phyloP scores from a whole-genome alignment of 2,888 invertebrate species.

The Diarsia mendica region DNA sequence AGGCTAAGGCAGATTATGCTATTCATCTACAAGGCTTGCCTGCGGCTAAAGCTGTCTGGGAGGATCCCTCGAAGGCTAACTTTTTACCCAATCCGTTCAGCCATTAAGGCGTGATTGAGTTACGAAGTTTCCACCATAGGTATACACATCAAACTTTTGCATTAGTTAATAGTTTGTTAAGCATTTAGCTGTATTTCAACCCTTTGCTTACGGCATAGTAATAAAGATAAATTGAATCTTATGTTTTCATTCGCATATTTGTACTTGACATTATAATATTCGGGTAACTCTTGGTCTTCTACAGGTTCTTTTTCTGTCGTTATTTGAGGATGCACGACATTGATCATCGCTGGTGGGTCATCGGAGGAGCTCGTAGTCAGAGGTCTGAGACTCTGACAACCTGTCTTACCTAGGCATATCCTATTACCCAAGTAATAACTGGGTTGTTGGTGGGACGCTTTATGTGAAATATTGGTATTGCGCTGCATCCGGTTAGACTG shows the following conservation, averaged over 20 bases:
- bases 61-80: conserved; percentile 9
- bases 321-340: too few relatives aligned
- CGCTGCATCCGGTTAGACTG: too few relatives aligned
- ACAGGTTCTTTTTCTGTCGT: too few relatives aligned
- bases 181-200: conserved; percentile 29
- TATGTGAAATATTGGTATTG: too few relatives aligned
- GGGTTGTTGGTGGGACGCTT: too few relatives aligned
- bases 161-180: conserved; percentile 36
- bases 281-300: too few relatives aligned
- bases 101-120: conserved; percentile 46
- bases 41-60: conserved; percentile 23
- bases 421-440: too few relatives aligned
- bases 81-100: conserved; percentile 40
- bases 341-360: too few relatives aligned
- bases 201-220: conserved; percentile 21
- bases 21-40: conserved; percentile 38
- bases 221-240: neutral
- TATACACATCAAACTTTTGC: conserved; percentile 32
- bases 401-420: too few relatives aligned
- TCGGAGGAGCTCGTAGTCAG: too few relatives aligned
- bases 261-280: neutral
- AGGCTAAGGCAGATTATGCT: conserved; percentile 13
- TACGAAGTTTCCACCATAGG: conserved; percentile 29
- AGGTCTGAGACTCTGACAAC: too few relatives aligned
- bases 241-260: neutral